Conservation (phyloP, 2,888 invertebrate species). For the Dicranocentrus wangi region DNA sequence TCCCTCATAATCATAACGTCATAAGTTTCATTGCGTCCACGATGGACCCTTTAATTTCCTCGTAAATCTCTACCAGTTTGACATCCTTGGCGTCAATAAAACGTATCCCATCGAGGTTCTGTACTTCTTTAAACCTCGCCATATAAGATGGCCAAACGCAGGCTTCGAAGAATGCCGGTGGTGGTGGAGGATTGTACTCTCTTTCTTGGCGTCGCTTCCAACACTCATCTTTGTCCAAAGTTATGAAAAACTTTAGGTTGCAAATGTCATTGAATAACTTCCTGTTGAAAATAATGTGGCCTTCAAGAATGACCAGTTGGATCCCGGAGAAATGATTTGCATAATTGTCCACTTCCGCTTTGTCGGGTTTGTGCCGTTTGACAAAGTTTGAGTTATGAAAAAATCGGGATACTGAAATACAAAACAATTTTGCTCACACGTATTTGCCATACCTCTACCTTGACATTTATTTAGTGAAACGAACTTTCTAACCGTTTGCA, state of each 20-base stretch:
- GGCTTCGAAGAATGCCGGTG: slow-evolving; percentile 89
- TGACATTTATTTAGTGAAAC: too few relatives aligned
- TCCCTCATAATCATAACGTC: too few relatives aligned
- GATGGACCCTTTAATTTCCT: not conserved
- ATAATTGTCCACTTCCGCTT: not conserved
- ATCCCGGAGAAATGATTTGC: slow-evolving; percentile 21
- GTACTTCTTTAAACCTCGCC: slow-evolving; percentile 73
- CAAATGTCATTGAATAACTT: slow-evolving; percentile 81
- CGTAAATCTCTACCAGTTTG: slow-evolving; percentile 42
- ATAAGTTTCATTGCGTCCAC: not conserved
- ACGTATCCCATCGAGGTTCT: slow-evolving; percentile 29
- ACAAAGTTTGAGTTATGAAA: slow-evolving; percentile 59
- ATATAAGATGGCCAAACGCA: slow-evolving; percentile 92
- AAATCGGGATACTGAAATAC: slow-evolving; percentile 21
- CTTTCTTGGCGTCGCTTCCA: slow-evolving; percentile 79
- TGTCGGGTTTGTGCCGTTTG: slow-evolving; percentile 5
- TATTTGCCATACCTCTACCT: too few relatives aligned
- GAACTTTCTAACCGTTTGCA: too few relatives aligned
- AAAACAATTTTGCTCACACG: too few relatives aligned
- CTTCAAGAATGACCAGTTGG: slow-evolving; percentile 82
- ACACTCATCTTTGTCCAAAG: slow-evolving; percentile 82
- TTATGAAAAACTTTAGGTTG: slow-evolving; percentile 84
- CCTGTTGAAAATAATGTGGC: slow-evolving; percentile 84
- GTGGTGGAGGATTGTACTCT: slow-evolving; percentile 88
- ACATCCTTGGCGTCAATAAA: slow-evolving; percentile 45